phyloP scores from a whole-genome alignment of 2,113 vertebrate species.

The Zootoca vivipara region DNA sequence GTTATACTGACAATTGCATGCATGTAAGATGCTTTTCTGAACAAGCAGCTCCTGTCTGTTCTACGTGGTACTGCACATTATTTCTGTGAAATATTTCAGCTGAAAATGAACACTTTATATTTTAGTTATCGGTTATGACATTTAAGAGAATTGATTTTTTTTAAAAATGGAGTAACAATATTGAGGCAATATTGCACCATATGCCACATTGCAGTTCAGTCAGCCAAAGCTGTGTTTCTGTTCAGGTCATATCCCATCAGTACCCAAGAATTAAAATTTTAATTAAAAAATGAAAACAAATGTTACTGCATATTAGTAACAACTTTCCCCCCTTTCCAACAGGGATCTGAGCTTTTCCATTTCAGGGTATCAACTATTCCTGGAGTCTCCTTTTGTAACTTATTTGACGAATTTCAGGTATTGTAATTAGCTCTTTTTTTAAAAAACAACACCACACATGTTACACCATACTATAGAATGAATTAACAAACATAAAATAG shows the following conservation, averaged over 20 bases:
- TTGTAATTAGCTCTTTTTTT: slow-evolving; percentile 3
- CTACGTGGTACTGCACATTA: neutral
- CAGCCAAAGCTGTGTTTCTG: neutral
- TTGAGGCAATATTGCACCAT: neutral
- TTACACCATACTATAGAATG: neutral
- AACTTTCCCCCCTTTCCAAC: slow-evolving; percentile 21
- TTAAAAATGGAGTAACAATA: neutral
- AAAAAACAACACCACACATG: neutral
- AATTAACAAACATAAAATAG: neutral
- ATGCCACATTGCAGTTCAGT: neutral
- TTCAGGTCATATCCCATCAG: neutral
- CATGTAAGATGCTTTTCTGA: neutral
- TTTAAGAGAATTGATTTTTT: neutral
- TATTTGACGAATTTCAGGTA: slow-evolving; percentile 70
- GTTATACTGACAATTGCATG: neutral
- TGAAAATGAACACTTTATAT: neutral
- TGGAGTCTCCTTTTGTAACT: slow-evolving; percentile 60
- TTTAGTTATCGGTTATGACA: neutral
- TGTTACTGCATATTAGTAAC: neutral
- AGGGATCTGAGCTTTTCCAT: slow-evolving; percentile 70
- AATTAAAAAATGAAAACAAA: neutral
- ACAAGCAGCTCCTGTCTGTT: neutral
- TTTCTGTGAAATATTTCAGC: neutral
- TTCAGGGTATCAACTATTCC: slow-evolving; percentile 65
- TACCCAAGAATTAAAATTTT: neutral